Conservation (phyloP, 2,888 invertebrate species). For the Branchinecta sandiegonensis region DNA sequence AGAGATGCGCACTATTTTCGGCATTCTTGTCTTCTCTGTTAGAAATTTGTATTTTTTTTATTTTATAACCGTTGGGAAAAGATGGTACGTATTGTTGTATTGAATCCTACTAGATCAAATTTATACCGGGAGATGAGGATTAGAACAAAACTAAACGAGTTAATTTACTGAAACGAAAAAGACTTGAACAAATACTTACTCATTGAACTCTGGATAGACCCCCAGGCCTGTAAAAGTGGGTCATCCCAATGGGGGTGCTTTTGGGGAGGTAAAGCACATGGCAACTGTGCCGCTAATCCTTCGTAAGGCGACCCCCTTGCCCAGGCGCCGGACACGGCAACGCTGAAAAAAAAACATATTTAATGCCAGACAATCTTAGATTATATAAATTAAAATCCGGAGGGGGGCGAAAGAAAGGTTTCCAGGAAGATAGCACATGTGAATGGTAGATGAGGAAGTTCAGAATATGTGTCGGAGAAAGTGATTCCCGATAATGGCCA, state of each 20-base stretch:
- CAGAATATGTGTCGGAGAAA: no score
- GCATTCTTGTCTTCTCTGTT: background rate
- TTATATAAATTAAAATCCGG: background rate
- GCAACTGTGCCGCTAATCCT: background rate
- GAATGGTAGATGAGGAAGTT: no score
- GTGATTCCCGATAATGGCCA: no score
- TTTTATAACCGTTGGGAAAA: no score
- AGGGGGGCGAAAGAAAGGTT: no score
- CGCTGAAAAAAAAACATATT: background rate
- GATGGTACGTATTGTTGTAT: background rate
- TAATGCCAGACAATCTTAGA: background rate
- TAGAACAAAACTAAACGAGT: no score
- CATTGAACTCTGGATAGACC: conserved; percentile 8
- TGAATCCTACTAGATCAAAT: background rate
- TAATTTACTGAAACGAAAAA: no score
- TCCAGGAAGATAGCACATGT: no score
- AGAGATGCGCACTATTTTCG: no score
- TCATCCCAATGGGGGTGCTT: background rate
- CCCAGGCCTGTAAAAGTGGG: conserved; percentile 2
- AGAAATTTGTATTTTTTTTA: background rate
- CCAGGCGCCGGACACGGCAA: background rate
- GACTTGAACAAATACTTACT: background rate
- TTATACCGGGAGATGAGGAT: background rate
- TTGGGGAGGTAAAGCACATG: background rate
- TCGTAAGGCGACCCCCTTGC: background rate